Evolutionary conservation across 2,113 vertebrate species (phyloP).

Genomic region (Sander lucioperca): DNA sequence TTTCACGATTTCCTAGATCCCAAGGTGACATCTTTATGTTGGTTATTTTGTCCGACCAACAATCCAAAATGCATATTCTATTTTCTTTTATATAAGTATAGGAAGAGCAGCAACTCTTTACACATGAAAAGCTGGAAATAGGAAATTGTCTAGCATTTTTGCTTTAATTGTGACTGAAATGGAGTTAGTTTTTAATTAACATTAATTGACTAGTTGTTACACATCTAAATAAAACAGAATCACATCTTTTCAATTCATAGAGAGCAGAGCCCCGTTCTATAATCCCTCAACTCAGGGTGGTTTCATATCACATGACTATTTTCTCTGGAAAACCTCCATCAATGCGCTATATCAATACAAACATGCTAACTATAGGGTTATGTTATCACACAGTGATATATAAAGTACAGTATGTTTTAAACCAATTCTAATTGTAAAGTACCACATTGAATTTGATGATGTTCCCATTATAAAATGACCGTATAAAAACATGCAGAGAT

Average conservation of each 20-base stretch:
- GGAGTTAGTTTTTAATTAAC: no score
- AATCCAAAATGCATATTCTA: neutral
- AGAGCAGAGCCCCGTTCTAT: neutral
- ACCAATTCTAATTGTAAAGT: neutral
- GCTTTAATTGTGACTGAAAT: neutral
- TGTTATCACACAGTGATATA: neutral
- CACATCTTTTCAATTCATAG: neutral
- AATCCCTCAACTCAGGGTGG: neutral
- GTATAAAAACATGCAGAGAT: neutral
- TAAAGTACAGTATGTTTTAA: neutral
- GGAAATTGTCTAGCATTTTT: neutral
- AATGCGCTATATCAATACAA: neutral
- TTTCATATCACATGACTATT: neutral
- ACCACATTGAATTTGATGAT: neutral
- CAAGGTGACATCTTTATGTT: neutral
- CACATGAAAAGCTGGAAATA: neutral
- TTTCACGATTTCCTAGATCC: neutral
- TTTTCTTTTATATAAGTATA: neutral
- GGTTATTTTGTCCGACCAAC: neutral
- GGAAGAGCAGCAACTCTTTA: neutral
- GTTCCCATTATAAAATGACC: neutral
- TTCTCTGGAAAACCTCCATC: neutral
- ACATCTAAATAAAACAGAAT: neutral
- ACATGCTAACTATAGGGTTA: neutral
- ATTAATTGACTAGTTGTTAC: neutral